Evolutionary conservation across 2,113 vertebrate species (phyloP).

Genomic region (Oplegnathus fasciatus): DNA sequence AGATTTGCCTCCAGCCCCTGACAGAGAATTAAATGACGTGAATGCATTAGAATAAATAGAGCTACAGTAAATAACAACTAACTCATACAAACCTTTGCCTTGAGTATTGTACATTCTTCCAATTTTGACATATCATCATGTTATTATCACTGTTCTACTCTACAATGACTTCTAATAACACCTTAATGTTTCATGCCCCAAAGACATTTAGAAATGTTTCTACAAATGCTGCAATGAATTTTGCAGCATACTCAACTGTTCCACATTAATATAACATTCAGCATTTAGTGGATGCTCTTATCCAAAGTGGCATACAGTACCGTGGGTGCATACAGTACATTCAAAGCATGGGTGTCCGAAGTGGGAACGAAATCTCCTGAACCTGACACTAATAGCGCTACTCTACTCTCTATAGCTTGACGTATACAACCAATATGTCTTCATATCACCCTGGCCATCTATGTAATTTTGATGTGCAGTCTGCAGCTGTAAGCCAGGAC

Average conservation of each 20-base stretch:
- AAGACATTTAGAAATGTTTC: not conserved
- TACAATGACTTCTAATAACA: not conserved
- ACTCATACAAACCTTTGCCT: not conserved
- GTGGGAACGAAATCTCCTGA: not conserved
- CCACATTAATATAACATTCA: not conserved
- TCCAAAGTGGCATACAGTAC: not conserved
- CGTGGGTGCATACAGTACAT: not conserved
- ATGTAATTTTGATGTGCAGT: constrained; percentile 23
- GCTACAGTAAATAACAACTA: not conserved
- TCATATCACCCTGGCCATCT: constrained; percentile 15
- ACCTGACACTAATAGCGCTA: not conserved
- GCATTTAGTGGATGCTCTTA: not conserved
- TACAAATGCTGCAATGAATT: not conserved
- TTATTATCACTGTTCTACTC: not conserved
- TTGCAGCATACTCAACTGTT: not conserved
- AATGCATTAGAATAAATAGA: not conserved
- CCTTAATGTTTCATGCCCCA: not conserved
- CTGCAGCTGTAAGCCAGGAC: constrained; percentile 14
- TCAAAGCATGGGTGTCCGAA: not conserved
- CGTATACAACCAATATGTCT: constrained; percentile 3
- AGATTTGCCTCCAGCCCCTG: not conserved
- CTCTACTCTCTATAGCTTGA: not conserved
- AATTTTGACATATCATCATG: not conserved
- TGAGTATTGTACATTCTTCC: not conserved
- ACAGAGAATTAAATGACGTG: not conserved